Evolutionary conservation across 2,113 vertebrate genomes (phyloP).

Genomic region (Hippocampus mohnikei): DNA sequence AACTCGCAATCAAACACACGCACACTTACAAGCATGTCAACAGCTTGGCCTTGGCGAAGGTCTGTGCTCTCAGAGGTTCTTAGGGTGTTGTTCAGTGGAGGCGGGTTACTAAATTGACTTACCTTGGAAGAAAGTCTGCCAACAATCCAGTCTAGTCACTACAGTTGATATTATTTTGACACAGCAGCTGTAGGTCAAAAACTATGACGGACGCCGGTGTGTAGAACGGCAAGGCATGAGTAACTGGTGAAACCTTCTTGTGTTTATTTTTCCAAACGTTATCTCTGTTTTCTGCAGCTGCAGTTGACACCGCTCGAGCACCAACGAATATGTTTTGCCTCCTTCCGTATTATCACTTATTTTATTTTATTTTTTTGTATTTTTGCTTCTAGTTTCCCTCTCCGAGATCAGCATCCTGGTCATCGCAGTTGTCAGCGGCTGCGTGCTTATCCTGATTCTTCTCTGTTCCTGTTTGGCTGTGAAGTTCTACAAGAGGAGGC

Average conservation of each 20-base stretch:
- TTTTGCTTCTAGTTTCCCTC: slow-evolving; percentile 64
- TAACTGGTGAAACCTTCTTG: background rate
- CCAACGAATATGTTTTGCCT: background rate
- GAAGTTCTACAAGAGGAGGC: slow-evolving; percentile 60
- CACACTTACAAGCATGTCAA: too few relatives aligned
- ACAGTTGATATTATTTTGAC: background rate
- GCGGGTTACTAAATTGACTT: too few relatives aligned
- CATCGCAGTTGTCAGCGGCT: slow-evolving; percentile 75
- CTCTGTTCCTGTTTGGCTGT: slow-evolving; percentile 67
- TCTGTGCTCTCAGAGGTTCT: too few relatives aligned
- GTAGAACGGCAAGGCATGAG: background rate
- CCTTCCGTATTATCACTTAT: background rate
- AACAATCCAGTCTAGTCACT: background rate
- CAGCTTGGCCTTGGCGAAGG: too few relatives aligned
- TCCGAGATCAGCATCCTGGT: slow-evolving; percentile 84
- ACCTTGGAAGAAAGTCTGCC: background rate
- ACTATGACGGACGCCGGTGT: slow-evolving; percentile 1
- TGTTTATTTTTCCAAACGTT: background rate
- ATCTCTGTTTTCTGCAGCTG: background rate
- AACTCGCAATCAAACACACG: too few relatives aligned
- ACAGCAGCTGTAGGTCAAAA: background rate
- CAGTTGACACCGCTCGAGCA: background rate
- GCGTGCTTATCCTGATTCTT: slow-evolving; percentile 73
- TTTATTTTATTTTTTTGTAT: background rate
- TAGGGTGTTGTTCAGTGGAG: too few relatives aligned